Conservation (phyloP, 2,797 vertebrate species). For the Lutjanus argentimaculatus region DNA sequence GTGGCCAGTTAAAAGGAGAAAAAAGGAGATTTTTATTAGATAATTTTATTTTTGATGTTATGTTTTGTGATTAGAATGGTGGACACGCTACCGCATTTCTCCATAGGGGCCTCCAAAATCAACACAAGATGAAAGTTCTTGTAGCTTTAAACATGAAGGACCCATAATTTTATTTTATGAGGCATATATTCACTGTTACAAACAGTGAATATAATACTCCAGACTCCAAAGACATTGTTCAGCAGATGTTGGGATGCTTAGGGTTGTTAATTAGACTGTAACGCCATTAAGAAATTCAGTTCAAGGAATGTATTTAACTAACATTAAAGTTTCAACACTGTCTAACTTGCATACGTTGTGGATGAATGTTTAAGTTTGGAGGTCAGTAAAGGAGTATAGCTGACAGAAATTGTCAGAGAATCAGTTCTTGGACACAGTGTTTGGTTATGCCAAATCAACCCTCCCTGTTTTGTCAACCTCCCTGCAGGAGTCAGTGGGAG, state of each 20-base stretch:
- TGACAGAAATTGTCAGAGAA: constrained; percentile 12
- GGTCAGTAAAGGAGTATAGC: not conserved
- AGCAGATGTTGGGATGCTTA: not conserved
- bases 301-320: not conserved
- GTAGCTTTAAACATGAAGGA: not conserved
- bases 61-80: too few species aligned
- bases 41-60: too few species aligned
- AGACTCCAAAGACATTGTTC: not conserved
- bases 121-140: too few species aligned
- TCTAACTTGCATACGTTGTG: not conserved
- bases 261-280: not conserved
- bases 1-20: too few species aligned
- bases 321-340: not conserved
- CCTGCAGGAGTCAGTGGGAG: constrained; percentile 81
- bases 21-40: too few species aligned
- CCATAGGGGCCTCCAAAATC: too few species aligned
- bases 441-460: constrained; percentile 20
- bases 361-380: not conserved
- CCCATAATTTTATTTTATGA: not conserved
- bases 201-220: not conserved
- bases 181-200: not conserved
- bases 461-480: not conserved
- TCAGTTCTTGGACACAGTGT: constrained; percentile 9
- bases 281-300: not conserved
- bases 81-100: too few species aligned